Base-by-base conservation (phyloP, 2,888 invertebrate genomes). In the Scelioninae gen. 2 region DNA sequence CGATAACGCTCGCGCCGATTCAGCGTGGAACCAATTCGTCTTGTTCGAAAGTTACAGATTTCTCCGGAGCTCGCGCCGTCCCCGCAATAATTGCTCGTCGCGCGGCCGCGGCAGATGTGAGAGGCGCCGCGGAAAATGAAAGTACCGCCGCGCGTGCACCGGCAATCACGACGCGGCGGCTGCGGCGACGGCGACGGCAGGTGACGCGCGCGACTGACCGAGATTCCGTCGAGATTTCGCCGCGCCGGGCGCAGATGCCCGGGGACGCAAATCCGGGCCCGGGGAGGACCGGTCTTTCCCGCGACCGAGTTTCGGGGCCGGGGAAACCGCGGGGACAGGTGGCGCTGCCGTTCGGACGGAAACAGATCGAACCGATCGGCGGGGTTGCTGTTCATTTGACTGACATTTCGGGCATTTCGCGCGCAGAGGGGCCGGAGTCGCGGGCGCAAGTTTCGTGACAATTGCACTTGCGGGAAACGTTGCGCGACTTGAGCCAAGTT, bases 201-300 rank as follows among this genome's bases (percentile, higher is more conserved):
- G 73, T 73, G 76, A 68, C 48, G 70, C 69, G 41, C 61, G 61
- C 60, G 71, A 65, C 50, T 73, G 65, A 74, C 76, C 73, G 76
- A 75, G 73, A 76, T 76, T 73, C 73, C 11, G 43, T 55, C 41
- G 61, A 53, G 71, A 69, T 72, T 69, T 76, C 61, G 68, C 68
- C 16, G 60, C 65, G 37, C 39, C 33, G 6, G 22, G 28, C 28
- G 55, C 71, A 69, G 73, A 73, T 73, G 73, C 60, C 33, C 63
- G 64, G 65, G 60, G 58, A 65, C 69, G 64, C 43, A 48, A 60
- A 73, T 61, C 39, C 31, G 9, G 58, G 48, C 58, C 52, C 46
- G n/a, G n/a, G n/a, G n/a, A n/a, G n/a, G n/a, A n/a, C n/a, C n/a
- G n/a, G n/a, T n/a, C n/a, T n/a, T n/a, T n/a, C n/a, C n/a, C n/a